A percentile compares a stretch with the other conserved stretches of the same genome.
Evolutionary conservation across 2,888 invertebrate species (phyloP).

Genomic region (Chrysolina oricalcia): DNA sequence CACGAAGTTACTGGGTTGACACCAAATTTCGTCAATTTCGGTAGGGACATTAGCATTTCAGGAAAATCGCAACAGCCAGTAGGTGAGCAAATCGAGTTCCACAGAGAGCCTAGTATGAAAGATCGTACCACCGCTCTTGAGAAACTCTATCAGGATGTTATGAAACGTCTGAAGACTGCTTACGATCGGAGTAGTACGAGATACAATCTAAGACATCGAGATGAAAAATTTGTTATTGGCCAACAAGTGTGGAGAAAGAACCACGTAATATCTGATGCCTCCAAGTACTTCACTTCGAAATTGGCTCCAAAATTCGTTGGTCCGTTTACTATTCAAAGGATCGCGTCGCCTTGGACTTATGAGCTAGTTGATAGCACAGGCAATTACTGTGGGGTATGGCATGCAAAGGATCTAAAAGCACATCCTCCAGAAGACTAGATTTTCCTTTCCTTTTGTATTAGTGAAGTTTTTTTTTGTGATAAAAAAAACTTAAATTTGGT

Average conservation of each 20-base stretch:
- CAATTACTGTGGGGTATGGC: slow-evolving; percentile 40
- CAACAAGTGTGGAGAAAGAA: slow-evolving; percentile 36
- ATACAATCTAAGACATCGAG: slow-evolving; percentile 35
- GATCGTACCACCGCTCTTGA: neutral
- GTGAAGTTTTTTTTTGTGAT: no score
- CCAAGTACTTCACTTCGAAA: slow-evolving; percentile 40
- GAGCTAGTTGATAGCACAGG: slow-evolving; percentile 36
- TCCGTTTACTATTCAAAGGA: slow-evolving; percentile 33
- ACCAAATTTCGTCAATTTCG: slow-evolving; percentile 32
- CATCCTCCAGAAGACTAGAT: slow-evolving; percentile 20
- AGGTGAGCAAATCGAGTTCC: neutral
- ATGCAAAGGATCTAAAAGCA: no score
- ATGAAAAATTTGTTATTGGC: slow-evolving; percentile 11
- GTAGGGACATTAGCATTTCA: slow-evolving; percentile 4
- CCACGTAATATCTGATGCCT: slow-evolving; percentile 41
- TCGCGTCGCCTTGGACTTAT: slow-evolving; percentile 43
- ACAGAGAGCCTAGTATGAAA: neutral
- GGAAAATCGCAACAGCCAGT: neutral
- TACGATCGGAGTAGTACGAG: slow-evolving; percentile 15
- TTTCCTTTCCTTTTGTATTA: neutral
- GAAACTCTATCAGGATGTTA: slow-evolving; percentile 22
- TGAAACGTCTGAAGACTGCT: slow-evolving; percentile 1
- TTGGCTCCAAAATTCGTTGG: slow-evolving; percentile 44
- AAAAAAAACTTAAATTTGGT: no score
- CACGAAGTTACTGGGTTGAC: slow-evolving; percentile 9